A percentile compares a stretch with the other conserved stretches of the same genome.
Evolutionary conservation across 2,797 vertebrate genomes (phyloP).

Genomic region (Sebastes hubbsi): DNA sequence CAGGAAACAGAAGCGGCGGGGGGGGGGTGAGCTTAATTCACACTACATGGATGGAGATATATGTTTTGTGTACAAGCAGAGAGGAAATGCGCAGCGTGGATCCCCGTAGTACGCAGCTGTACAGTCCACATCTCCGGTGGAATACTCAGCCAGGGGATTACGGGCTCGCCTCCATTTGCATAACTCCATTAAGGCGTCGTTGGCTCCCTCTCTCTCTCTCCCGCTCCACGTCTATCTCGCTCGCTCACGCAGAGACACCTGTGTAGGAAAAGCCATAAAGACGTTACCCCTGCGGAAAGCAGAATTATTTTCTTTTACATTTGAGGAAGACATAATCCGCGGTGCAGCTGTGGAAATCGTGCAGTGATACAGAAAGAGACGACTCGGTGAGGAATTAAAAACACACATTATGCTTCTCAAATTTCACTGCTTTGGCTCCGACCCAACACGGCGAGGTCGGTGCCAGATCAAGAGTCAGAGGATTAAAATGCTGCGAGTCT

Average conservation of each 20-base stretch:
- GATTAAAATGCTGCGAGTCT: constrained; percentile 2
- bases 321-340: constrained; percentile 62
- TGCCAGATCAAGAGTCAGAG: constrained; percentile 8
- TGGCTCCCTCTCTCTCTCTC: constrained; percentile 21
- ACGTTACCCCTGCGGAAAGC: constrained; percentile 60
- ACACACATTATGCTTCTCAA: background rate
- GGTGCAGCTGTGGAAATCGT: constrained; percentile 68
- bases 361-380: constrained; percentile 57
- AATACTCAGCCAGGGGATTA: constrained; percentile 73
- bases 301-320: constrained; percentile 65
- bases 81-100: constrained; percentile 27
- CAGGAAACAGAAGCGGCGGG: constrained; percentile 32
- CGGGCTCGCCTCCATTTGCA: constrained; percentile 73
- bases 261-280: constrained; percentile 68
- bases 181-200: constrained; percentile 78
- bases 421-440: constrained; percentile 1
- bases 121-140: constrained; percentile 63
- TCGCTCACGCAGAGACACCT: constrained; percentile 68
- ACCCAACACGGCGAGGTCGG: constrained; percentile 3
- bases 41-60: constrained; percentile 42
- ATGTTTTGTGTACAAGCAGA: constrained; percentile 32
- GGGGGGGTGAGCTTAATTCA: constrained; percentile 50
- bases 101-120: constrained; percentile 62
- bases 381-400: background rate
- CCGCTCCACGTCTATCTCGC: constrained; percentile 40